Evolutionary conservation across 2,888 invertebrate genomes (phyloP).

Genomic region (Mimachlamys varia): DNA sequence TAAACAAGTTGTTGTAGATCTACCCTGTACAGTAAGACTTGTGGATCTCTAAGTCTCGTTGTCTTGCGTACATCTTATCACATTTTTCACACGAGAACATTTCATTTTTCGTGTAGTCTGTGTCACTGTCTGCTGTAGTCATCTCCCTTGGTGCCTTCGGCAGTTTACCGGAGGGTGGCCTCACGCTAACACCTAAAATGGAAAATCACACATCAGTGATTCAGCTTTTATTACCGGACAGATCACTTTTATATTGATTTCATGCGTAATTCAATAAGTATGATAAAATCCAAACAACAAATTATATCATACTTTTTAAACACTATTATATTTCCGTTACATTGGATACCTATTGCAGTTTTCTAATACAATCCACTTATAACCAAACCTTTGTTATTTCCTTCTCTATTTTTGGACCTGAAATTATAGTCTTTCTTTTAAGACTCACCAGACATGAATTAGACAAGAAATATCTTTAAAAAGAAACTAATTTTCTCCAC

Average conservation of each 20-base stretch:
- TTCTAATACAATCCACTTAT: too few relatives aligned
- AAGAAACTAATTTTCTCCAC: neutral
- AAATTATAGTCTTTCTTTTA: too few relatives aligned
- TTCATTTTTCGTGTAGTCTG: slow-evolving; percentile 58
- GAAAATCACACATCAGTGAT: neutral
- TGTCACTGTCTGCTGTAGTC: slow-evolving; percentile 49
- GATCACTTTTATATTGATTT: neutral
- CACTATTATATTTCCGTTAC: too few relatives aligned
- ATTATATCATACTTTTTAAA: too few relatives aligned
- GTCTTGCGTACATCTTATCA: slow-evolving; percentile 77
- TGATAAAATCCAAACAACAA: neutral
- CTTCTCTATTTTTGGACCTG: too few relatives aligned
- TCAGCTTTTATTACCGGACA: neutral
- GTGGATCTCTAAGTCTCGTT: slow-evolving; percentile 77
- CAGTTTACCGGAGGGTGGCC: neutral
- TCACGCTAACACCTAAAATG: neutral
- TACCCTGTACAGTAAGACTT: slow-evolving; percentile 75
- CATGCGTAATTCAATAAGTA: neutral
- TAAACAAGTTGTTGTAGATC: neutral
- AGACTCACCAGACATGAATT: too few relatives aligned
- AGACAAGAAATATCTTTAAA: too few relatives aligned
- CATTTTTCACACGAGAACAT: slow-evolving; percentile 73
- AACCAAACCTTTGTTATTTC: too few relatives aligned
- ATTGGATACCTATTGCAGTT: too few relatives aligned
- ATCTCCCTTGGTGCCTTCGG: neutral